Percentiles rank a stretch among this genome's conserved stretches.
Evolutionary conservation across 2,797 vertebrate species (phyloP).

Genomic region (Phalanger gymnotis): DNA sequence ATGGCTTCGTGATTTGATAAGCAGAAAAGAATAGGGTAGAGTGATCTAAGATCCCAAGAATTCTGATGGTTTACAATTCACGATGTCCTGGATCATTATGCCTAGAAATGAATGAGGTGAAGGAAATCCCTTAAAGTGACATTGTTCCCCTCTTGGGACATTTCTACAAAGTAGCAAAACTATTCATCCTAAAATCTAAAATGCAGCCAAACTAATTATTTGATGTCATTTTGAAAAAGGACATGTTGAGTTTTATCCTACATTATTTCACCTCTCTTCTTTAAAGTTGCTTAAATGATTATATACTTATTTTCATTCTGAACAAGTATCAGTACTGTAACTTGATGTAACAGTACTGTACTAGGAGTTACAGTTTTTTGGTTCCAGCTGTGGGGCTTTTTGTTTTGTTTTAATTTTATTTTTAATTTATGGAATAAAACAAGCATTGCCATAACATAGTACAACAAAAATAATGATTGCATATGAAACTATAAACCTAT

Average conservation of each 20-base stretch:
- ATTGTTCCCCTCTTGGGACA: conserved; percentile 27
- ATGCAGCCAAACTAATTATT: conserved; percentile 25
- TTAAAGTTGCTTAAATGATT: neutral
- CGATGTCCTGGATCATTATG: conserved; percentile 23
- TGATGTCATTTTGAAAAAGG: conserved; percentile 22
- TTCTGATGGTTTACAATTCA: neutral
- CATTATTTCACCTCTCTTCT: neutral
- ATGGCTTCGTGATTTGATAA: neutral
- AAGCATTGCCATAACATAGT: neutral
- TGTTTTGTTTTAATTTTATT: neutral
- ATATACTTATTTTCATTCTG: neutral
- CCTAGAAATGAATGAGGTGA: conserved; percentile 58
- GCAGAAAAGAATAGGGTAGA: neutral
- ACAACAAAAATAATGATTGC: neutral
- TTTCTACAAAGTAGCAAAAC: conserved; percentile 5
- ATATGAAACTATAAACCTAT: neutral
- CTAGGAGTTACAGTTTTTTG: neutral
- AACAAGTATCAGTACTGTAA: neutral
- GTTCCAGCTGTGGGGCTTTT: neutral
- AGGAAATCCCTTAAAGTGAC: neutral
- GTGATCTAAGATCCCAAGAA: neutral
- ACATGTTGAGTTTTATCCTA: neutral
- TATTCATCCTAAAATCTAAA: conserved; percentile 28
- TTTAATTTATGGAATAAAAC: neutral
- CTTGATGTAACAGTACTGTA: neutral